A percentile compares a stretch with the other conserved stretches of the same genome.
Conservation (phyloP, 2,797 vertebrate species). For the Rhinophrynus dorsalis region DNA sequence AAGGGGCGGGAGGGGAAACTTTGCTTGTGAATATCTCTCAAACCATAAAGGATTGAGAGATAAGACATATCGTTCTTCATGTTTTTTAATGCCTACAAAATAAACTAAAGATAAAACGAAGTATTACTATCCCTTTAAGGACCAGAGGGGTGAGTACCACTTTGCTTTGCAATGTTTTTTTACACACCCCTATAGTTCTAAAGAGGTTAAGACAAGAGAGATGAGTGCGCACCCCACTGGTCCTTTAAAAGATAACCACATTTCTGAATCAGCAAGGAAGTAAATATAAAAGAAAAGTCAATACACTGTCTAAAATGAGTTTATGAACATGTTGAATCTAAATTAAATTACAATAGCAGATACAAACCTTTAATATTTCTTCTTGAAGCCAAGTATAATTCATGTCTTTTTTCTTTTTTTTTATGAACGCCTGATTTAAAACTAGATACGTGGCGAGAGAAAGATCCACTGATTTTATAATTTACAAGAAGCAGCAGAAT, state of each 20-base stretch:
- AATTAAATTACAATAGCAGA: slow-evolving; percentile 20
- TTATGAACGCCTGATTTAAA: background rate
- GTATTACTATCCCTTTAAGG: too few relatives aligned
- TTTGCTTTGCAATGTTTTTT: too few relatives aligned
- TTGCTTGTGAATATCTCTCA: too few relatives aligned
- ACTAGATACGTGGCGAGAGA: background rate
- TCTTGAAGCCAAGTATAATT: slow-evolving; percentile 1
- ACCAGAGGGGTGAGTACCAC: too few relatives aligned
- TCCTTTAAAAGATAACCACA: background rate
- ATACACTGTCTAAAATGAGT: slow-evolving; percentile 8
- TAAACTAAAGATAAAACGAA: too few relatives aligned
- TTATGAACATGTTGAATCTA: background rate
- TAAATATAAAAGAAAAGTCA: slow-evolving; percentile 1
- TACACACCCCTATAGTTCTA: too few relatives aligned
- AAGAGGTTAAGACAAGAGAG: too few relatives aligned
- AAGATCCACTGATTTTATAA: slow-evolving; percentile 13
- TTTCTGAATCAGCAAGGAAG: background rate
- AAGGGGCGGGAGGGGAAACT: too few relatives aligned
- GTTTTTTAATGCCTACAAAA: too few relatives aligned
- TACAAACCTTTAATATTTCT: slow-evolving; percentile 26
- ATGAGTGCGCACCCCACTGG: too few relatives aligned
- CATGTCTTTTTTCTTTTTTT: background rate
- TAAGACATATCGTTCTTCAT: too few relatives aligned
- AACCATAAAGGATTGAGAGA: too few relatives aligned
- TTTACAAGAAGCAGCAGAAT: background rate